phyloP scores from a whole-genome alignment of 2,113 vertebrate species.

The Rynchops niger region DNA sequence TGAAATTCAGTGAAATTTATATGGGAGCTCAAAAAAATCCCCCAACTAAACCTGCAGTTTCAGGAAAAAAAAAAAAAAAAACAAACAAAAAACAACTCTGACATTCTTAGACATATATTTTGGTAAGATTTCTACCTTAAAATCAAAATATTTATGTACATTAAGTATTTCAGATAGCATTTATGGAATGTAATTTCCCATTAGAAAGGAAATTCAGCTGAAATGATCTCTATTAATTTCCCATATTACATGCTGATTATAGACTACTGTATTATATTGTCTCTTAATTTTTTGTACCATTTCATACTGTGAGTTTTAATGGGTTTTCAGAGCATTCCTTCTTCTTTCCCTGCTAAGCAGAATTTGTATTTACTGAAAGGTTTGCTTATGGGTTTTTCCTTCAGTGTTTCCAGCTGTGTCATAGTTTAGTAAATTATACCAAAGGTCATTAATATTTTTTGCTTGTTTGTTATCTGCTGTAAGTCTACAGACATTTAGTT shows the following conservation, averaged over 20 bases:
- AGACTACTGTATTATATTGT: constrained; percentile 58
- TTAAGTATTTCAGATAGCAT: not conserved
- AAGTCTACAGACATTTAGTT: constrained; percentile 62
- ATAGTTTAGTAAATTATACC: constrained; percentile 57
- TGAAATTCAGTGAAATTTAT: not conserved
- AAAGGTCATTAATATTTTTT: constrained; percentile 67
- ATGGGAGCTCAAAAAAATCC: not conserved
- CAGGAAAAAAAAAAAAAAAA: not conserved
- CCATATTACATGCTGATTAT: constrained; percentile 59
- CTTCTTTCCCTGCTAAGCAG: constrained; percentile 50
- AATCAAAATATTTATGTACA: not conserved
- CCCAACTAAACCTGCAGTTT: not conserved
- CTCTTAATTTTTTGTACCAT: constrained; percentile 61
- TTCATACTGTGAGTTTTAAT: constrained; percentile 77
- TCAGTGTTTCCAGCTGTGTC: constrained; percentile 70
- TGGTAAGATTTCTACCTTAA: not conserved
- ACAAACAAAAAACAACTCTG: not conserved
- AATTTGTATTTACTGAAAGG: constrained; percentile 63
- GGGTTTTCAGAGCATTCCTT: constrained; percentile 47
- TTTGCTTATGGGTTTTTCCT: constrained; percentile 51
- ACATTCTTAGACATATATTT: not conserved
- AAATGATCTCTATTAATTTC: constrained; percentile 50
- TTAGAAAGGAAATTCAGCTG: constrained; percentile 17
- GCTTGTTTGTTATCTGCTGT: constrained; percentile 48
- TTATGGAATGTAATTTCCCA: constrained; percentile 48